Base-by-base conservation (phyloP, 2,797 vertebrate genomes). In the Okamejei kenojei region DNA sequence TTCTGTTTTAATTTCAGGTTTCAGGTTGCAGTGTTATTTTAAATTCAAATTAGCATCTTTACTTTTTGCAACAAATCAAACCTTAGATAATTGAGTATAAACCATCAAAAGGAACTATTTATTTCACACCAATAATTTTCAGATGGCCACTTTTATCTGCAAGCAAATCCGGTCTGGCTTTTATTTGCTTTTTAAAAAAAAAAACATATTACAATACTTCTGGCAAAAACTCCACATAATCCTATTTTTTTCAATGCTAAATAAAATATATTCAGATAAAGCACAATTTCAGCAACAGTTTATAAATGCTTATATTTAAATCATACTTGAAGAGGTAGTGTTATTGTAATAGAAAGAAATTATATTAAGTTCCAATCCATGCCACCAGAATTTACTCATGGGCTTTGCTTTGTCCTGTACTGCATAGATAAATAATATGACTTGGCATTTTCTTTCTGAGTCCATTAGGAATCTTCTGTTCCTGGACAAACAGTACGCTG, bases 241-340 rank as follows among this genome's bases (percentile, higher is more conserved):
- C 61, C n/a, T 63, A 88, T 15, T 0, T 35, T 88, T 32, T 88
- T 32, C 10, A 54, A 35, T 68, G 65, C 32, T 32, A 88, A 68
- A 68, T 88, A 88, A n/a, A 65, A 88, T 68, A 68, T 88, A 68
- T 88, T 88, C 68, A 35, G n/a, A 88, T 21, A 7, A 68, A 88
- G 3, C 63, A 88, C n/a, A 35, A 17, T 35, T 63, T 88, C 9
- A 88, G 82, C 45, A 68, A 88, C 63, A 68, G 6, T 35, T 68
- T 74, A 21, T 15, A 6, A 15, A 88, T 65, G 61, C n/a, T 88
- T 61, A 88, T 35, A 88, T 35, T n/a, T 35, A 35, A 88, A 88
- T 2, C 54, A 26, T 21, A 15, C n/a, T 68, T 88, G 35, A 88
- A 84, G 2, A 86, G n/a, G 82, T 1, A 61, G 13, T 86, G 6